phyloP scores from a whole-genome alignment of 2,888 invertebrate genomes.

The Leptinotarsa tumamoca region DNA sequence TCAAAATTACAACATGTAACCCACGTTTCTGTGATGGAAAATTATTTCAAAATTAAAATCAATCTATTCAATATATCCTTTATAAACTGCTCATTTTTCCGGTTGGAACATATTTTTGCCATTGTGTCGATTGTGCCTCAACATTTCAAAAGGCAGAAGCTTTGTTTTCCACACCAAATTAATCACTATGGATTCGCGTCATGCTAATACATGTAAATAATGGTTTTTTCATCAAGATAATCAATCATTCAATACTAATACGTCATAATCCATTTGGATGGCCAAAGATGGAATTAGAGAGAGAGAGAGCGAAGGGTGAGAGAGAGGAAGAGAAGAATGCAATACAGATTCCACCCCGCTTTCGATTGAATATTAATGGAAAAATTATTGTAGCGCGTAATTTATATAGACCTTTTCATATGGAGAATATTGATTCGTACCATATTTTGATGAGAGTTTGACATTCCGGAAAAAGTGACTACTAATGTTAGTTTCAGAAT shows the following conservation, averaged over 20 bases:
- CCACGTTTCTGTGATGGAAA: neutral
- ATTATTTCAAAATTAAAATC: neutral
- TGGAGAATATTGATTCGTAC: neutral
- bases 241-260: constrained; percentile 46
- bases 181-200: constrained; percentile 42
- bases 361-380: constrained; percentile 27
- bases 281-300: constrained; percentile 14
- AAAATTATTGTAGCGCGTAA: constrained; percentile 18
- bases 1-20: too few relatives aligned
- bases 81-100: neutral
- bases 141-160: constrained; percentile 19
- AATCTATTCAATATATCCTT: neutral
- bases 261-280: constrained; percentile 34
- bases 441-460: neutral
- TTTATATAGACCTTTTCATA: neutral
- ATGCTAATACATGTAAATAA: constrained; percentile 44
- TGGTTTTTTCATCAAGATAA: constrained; percentile 47
- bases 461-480: too few relatives aligned
- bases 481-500: too few relatives aligned
- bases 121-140: constrained; percentile 5
- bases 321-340: too few relatives aligned
- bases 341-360: neutral
- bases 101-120: neutral
- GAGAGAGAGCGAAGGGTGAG: neutral
- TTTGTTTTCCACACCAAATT: constrained; percentile 43